Evolutionary conservation across 2,888 invertebrate species (phyloP), one percentile per base, ranked within the genome.

Genomic region (Muschampia plurimacula): DNA sequence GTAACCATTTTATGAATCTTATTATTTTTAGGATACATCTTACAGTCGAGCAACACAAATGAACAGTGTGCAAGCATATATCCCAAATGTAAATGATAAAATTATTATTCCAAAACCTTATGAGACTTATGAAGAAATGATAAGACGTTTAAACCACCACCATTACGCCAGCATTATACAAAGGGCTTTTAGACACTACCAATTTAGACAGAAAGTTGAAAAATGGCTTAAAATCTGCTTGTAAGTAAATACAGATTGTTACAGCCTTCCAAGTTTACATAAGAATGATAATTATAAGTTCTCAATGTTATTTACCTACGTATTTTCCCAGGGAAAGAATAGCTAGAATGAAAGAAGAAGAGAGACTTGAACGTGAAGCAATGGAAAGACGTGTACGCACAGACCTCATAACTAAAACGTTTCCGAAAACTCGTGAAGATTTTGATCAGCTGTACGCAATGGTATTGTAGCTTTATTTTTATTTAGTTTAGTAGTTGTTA

Each of bases 361-460:
- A 91, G 46, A 90, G 91, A 79, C 83, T 94, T 64, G 95, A 95
- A 70, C 90, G 94, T 13, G 91, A 94, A 76, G 95, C 95, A 63
- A 90, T 95, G 80, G 94, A 94, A 74, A 92, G 91, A 75, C 92
- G 96, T 68, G 87, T 95, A 75, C 90, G 95, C 46, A 89, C 88
- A 46, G 96, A 96, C 81, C 90, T 96, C 15, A 89, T 96, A 44
- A 95, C 96, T 7, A 96, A 96, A 87, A 96, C 96, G n/a, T 96
- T 96, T 83, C 97, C 97, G 0, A 95, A 95, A 79, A 95, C 96
- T 6, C 95, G 96, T 72, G 95, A 95, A 79, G 97, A 97, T 85
- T 97, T 97, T 81, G 96, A 96, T 78, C 95, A 97, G 89, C 89
- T 97, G 1, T 97, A 96, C 82, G 95, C 95, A 28, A 95, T 96